A percentile compares a stretch with the other conserved stretches of the same genome.
Conservation (phyloP, 2,888 invertebrate species). For the Abrostola triplasia region DNA sequence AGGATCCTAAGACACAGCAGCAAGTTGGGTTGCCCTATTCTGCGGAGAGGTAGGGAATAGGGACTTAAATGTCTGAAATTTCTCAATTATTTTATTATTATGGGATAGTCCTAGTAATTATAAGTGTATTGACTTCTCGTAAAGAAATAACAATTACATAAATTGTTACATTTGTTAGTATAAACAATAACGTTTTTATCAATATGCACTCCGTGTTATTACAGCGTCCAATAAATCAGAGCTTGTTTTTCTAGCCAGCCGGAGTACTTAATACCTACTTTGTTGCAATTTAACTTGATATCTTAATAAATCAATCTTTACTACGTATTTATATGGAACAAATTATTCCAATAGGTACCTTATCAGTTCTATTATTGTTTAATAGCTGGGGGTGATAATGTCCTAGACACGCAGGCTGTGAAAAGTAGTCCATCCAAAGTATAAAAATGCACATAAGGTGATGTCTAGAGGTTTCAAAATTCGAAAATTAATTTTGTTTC, state of each 20-base stretch:
- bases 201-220: slow-evolving; percentile 34
- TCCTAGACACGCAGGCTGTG: slow-evolving; percentile 6
- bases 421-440: background rate
- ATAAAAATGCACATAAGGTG: background rate
- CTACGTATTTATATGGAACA: slow-evolving; percentile 28
- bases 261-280: slow-evolving; percentile 6
- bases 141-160: slow-evolving; percentile 7
- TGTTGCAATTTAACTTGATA: slow-evolving; percentile 34
- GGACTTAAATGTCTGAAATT: background rate
- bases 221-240: slow-evolving; percentile 54
- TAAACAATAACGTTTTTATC: slow-evolving; percentile 39
- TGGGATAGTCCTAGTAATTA: slow-evolving; percentile 1
- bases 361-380: slow-evolving; percentile 28
- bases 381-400: slow-evolving; percentile 12
- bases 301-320: slow-evolving; percentile 36
- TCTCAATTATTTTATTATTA: slow-evolving; percentile 7
- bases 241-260: slow-evolving; percentile 53
- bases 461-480: background rate
- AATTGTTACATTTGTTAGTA: slow-evolving; percentile 9
- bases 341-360: slow-evolving; percentile 35
- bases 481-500: background rate
- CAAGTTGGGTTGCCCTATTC: too few relatives aligned
- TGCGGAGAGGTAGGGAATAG: too few relatives aligned
- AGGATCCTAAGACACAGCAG: too few relatives aligned
- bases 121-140: slow-evolving; percentile 1